Percentiles rank a stretch among this genome's conserved stretches.
Conservation (phyloP, 1,140 invertebrate species). For the Neodiprion fabricii region DNA sequence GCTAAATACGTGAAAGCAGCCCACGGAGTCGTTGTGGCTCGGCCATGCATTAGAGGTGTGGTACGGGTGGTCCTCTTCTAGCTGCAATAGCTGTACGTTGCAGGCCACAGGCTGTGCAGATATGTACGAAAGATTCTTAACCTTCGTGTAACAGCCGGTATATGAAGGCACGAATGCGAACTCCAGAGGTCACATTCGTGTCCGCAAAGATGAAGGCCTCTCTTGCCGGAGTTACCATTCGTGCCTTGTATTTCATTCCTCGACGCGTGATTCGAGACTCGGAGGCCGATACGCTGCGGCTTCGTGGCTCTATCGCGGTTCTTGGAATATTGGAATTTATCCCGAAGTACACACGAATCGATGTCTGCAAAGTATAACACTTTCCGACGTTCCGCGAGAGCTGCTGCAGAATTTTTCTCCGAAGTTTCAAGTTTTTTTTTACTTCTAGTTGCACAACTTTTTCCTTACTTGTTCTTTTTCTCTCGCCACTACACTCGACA, state of each 20-base stretch:
- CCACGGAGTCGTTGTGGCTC: too few relatives aligned
- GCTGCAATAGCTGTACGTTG: neutral
- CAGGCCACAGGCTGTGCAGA: neutral
- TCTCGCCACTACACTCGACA: too few relatives aligned
- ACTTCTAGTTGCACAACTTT: too few relatives aligned
- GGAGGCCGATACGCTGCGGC: neutral
- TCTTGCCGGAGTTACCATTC: neutral
- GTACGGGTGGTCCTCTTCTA: neutral
- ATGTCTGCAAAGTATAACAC: too few relatives aligned
- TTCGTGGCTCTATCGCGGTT: neutral
- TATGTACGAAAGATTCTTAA: neutral
- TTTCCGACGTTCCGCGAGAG: too few relatives aligned
- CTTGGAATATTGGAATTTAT: neutral
- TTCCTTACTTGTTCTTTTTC: too few relatives aligned
- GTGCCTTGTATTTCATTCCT: neutral
- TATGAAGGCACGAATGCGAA: neutral
- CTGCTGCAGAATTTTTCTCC: too few relatives aligned
- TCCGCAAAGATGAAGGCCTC: neutral
- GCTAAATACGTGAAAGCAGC: too few relatives aligned
- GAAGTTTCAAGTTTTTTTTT: too few relatives aligned
- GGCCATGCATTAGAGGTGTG: too few relatives aligned
- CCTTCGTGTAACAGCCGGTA: neutral
- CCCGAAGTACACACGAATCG: neutral
- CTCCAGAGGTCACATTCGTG: neutral
- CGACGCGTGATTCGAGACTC: neutral